These are phyloP conservation scores for Sebastes elongatus DNA, from an alignment of 2,797 vertebrate genomes.

Conservation along the genomic window DNA sequence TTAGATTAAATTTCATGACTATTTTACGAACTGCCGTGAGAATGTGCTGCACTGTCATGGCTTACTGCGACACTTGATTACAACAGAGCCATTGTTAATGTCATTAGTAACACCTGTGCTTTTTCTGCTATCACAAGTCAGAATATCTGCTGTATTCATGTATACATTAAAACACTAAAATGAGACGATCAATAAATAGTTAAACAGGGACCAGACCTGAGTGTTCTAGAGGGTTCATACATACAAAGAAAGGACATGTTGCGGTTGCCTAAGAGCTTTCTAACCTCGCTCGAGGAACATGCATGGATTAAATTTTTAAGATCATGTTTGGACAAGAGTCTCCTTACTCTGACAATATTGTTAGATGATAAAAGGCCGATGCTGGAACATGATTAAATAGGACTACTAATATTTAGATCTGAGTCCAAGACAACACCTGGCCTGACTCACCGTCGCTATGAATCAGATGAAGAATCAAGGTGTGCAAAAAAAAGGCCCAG, in stretches of 20 bases:
- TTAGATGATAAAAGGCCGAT: neutral
- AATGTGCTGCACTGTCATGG: neutral
- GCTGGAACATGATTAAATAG: neutral
- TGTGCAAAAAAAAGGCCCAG: neutral
- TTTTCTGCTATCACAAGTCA: neutral
- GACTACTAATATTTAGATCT: neutral
- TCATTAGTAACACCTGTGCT: neutral
- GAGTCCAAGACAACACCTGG: neutral
- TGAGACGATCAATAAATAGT: neutral
- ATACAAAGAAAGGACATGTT: neutral
- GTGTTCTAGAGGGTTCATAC: neutral
- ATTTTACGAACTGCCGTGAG: no score
- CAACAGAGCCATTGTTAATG: neutral
- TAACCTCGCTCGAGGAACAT: neutral
- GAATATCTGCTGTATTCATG: neutral
- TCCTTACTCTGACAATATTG: neutral
- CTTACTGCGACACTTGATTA: neutral
- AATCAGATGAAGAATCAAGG: neutral
- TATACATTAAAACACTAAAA: neutral
- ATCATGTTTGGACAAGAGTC: slow-evolving; percentile 9
- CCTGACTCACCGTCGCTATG: neutral
- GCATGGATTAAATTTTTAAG: neutral
- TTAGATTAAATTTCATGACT: no score
- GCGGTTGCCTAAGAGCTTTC: neutral
- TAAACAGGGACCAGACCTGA: neutral